These are phyloP conservation scores for Parauchenoglanis punctatus DNA, from an alignment of 2,797 vertebrate species.

Conservation along the genomic window DNA sequence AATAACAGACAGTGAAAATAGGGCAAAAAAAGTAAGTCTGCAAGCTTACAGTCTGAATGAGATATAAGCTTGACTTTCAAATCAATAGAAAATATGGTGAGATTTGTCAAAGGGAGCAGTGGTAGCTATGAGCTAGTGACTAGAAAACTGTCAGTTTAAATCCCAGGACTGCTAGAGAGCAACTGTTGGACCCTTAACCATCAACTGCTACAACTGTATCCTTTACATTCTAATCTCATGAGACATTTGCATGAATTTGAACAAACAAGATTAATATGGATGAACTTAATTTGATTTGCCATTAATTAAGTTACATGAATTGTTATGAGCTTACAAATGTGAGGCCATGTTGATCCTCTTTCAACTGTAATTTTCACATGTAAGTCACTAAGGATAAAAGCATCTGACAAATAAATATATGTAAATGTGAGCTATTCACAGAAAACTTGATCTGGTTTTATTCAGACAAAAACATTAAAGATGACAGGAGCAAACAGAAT, in stretches of 20 bases:
- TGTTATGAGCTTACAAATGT: background rate
- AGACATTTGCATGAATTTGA: background rate
- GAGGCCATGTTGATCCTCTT: background rate
- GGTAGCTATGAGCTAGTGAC: background rate
- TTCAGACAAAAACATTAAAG: background rate
- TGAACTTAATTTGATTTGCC: background rate
- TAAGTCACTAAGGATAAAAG: constrained; percentile 1
- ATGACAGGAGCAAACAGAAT: background rate
- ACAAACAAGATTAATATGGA: background rate
- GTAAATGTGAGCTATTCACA: background rate
- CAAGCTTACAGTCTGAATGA: background rate
- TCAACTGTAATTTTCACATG: background rate
- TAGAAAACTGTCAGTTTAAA: background rate
- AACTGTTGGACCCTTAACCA: background rate
- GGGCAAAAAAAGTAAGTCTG: background rate
- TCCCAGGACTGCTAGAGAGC: background rate
- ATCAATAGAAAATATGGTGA: background rate
- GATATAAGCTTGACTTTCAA: background rate
- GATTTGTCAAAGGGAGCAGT: constrained; percentile 4
- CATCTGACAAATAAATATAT: background rate
- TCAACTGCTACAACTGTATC: background rate
- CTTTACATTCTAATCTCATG: background rate
- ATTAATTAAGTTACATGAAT: background rate
- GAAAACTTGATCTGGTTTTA: background rate
- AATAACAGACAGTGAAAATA: constrained; percentile 1